phyloP scores from a whole-genome alignment of 2,888 invertebrate species.

The Noctua janthina region DNA sequence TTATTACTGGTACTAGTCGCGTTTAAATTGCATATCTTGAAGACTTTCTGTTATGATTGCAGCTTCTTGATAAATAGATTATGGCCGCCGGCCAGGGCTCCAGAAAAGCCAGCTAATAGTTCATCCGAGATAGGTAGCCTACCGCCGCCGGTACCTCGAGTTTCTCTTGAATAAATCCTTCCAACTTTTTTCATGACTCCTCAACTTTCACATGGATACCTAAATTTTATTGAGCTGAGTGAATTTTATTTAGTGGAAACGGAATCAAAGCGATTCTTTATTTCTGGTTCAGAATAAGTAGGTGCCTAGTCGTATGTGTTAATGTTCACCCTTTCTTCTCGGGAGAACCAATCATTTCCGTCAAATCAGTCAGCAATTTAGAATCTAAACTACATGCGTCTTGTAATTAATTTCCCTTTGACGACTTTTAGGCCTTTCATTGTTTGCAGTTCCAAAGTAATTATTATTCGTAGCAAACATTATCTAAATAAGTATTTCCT shows the following conservation, averaged over 20 bases:
- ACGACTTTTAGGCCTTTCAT: constrained; percentile 4
- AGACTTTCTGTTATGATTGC: constrained; percentile 21
- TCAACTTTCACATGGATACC: constrained; percentile 20
- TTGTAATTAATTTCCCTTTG: constrained; percentile 45
- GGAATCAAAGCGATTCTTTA: not conserved
- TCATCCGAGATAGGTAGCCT: constrained; percentile 3
- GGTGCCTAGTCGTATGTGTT: not conserved
- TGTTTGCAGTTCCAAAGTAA: constrained; percentile 17
- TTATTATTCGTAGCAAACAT: constrained; percentile 34
- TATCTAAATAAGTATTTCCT: not conserved
- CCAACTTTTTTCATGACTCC: constrained; percentile 34
- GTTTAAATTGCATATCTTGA: constrained; percentile 42
- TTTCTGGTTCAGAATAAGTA: not conserved
- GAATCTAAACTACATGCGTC: constrained; percentile 19
- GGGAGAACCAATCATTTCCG: constrained; percentile 36
- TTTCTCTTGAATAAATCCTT: constrained; percentile 14
- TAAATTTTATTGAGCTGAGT: constrained; percentile 9
- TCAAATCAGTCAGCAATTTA: constrained; percentile 22
- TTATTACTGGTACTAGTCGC: constrained; percentile 6
- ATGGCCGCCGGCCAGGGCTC: constrained; percentile 25
- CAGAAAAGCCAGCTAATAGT: constrained; percentile 13
- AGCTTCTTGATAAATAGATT: constrained; percentile 40
- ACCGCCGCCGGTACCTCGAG: not conserved
- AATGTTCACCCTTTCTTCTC: constrained; percentile 11
- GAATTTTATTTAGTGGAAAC: not conserved